Conservation (phyloP, 2,113 vertebrate genomes). For the Petrocephalus microphthalmus region DNA sequence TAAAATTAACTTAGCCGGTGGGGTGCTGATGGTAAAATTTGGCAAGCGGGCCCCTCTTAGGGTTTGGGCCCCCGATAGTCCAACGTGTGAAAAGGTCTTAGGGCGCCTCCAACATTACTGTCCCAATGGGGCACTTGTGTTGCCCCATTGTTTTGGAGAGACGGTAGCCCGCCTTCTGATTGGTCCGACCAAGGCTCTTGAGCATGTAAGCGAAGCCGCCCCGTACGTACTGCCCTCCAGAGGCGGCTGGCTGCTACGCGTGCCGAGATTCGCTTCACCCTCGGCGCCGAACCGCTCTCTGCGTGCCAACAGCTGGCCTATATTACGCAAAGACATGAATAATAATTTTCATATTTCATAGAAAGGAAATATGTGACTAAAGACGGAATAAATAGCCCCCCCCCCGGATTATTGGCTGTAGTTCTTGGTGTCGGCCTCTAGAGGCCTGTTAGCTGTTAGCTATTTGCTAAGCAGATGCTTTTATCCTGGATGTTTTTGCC, state of each 20-base stretch:
- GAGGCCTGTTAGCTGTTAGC: background rate
- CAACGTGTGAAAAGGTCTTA: background rate
- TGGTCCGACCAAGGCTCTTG: background rate
- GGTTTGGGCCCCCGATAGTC: background rate
- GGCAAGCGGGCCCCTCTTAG: background rate
- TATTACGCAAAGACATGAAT: background rate
- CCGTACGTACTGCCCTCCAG: slow-evolving; percentile 25
- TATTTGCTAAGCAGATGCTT: background rate
- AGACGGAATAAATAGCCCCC: background rate
- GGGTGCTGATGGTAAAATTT: background rate
- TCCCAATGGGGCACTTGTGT: background rate
- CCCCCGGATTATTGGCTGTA: background rate
- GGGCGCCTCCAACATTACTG: background rate
- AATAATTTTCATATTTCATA: background rate
- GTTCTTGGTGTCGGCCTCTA: background rate
- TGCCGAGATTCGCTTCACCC: background rate
- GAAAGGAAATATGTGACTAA: background rate
- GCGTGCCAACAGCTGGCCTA: background rate
- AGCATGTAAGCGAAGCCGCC: slow-evolving; percentile 15
- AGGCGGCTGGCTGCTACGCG: slow-evolving; percentile 40
- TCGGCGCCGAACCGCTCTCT: background rate
- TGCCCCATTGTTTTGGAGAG: background rate
- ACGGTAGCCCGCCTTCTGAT: background rate
- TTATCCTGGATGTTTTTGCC: background rate
- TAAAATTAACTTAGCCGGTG: background rate